Base-by-base conservation (phyloP, 2,888 invertebrate species). In the Druceiella hillmani region DNA sequence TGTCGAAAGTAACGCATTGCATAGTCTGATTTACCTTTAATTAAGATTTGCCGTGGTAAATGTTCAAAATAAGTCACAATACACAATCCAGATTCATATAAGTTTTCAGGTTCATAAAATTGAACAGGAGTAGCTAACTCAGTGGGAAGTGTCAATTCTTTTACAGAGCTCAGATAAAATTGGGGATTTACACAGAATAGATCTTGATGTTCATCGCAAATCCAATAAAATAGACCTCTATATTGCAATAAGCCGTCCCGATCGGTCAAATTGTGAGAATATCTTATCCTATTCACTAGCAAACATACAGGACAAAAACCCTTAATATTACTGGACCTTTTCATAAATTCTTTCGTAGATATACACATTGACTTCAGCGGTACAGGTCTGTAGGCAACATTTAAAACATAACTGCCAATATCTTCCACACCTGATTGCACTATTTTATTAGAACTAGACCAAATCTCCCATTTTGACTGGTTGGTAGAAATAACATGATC, bases 221-320 rank as follows among this genome's bases (percentile, higher is more conserved):
- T 51, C 79, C 80, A 83, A 51, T 79, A 82, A 55, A 70, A 77
- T 32, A 58, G 52, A 17, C 67, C 56, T 42, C 61, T 56, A 50
- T 64, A 81, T 44, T 78, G 76, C 2, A 81, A 61, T 32, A 79
- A 51, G 4, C 79, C 78, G 27, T 64, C 64, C 47, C 72, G 67
- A 50, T 76, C 66, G 1, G 72, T 66, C 4, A 74, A 72, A 28
- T 58, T 61, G 1, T 63, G 64, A 36, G 69, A 74, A 37, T 59
- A 60, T 20, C 50, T 59, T 5, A 62, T 49, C 39, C 55, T 47
- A 46, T 63, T 58, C 20, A 53, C 53, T 16, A 58, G 57, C n/a
- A 77, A 55, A 52, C 83, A 83, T 22, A 69, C 52, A 1, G 81
- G 80, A 50, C 82, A 83, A 50, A 74, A 66, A 38, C 70, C 64